Evolutionary conservation across 2,113 vertebrate species (phyloP), one percentile per base, ranked within the genome.

Genomic region (Lepisosteus oculatus): DNA sequence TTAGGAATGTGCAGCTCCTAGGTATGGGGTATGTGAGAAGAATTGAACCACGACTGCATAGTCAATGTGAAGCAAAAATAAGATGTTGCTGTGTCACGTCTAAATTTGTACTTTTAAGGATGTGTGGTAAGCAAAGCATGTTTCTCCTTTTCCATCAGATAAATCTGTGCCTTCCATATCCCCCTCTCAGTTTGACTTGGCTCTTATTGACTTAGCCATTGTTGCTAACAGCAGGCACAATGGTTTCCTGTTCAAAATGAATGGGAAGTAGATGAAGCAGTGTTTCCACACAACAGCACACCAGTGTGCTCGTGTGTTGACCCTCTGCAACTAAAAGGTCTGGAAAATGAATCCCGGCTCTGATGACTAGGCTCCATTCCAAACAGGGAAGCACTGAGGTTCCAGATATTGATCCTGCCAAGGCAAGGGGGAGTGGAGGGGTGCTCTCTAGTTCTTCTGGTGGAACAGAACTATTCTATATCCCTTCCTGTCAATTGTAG

Each of bases 161-260:
- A 29, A 29, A 29, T 29, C 29, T 29, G 29, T 29, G 29, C 29
- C 29, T 29, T 29, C 29, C 29, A 29, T 29, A 29, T 0, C n/a
- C 55, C 41, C 62, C 43, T 0, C 54, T 75, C 69, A 65, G 72
- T 43, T 68, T 77, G 64, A 76, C 74, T 83, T 85, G 79, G 79
- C 82, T 81, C 76, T 29, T 47, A 78, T 78, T 82, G 79, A 86
- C 79, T 80, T 13, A 3, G 42, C 72, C 73, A 82, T 80, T 85
- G 84, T 79, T 71, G 57, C 67, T 15, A 71, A 70, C 77, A 77
- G 78, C 55, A 56, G 65, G 68, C 72, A 86, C 77, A 86, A 71
- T 81, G 77, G 74, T 44, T 76, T 55, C 67, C 61, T 77, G 74
- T 14, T 74, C 66, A 64, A 1, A 43, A 29, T 68, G 51, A 56